A percentile compares a stretch with the other conserved stretches of the same genome.
Conservation (phyloP, 2,797 vertebrate genomes). For the Geotria australis region DNA sequence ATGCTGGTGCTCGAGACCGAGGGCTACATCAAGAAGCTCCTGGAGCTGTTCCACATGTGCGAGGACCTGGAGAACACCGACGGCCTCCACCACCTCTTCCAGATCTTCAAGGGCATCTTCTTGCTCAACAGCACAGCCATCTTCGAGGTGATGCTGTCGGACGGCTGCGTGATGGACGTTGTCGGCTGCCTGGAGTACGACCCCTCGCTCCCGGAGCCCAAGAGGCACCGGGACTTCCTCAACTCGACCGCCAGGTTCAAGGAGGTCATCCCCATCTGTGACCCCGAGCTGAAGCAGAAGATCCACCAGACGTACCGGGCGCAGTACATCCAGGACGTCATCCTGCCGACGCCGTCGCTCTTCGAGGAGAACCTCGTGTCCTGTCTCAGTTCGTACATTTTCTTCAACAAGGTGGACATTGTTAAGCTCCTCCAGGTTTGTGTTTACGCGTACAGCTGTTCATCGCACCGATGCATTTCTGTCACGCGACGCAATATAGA, state of each 20-base stretch:
- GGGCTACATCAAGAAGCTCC: constrained; percentile 84
- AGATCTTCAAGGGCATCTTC: constrained; percentile 79
- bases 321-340: constrained; percentile 99
- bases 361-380: constrained; percentile 99
- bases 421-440: constrained; percentile 99
- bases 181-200: constrained; percentile 95
- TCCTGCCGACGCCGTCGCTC: constrained; percentile 84
- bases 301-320: constrained; percentile 98
- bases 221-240: constrained; percentile 80
- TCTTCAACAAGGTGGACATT: constrained; percentile 99
- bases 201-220: constrained; percentile 73
- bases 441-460: neutral
- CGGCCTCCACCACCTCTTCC: constrained; percentile 84
- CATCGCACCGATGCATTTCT: neutral
- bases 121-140: constrained; percentile 96
- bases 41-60: constrained; percentile 77
- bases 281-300: constrained; percentile 96
- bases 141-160: constrained; percentile 97
- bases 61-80: constrained; percentile 82
- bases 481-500: too few relatives aligned
- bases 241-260: constrained; percentile 98
- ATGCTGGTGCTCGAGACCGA: constrained; percentile 78
- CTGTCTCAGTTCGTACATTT: constrained; percentile 95
- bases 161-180: constrained; percentile 98
- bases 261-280: constrained; percentile 96